Percentiles rank a stretch among this genome's conserved stretches.
phyloP scores from a whole-genome alignment of 1,140 invertebrate species.

The Diabrotica undecimpunctata region DNA sequence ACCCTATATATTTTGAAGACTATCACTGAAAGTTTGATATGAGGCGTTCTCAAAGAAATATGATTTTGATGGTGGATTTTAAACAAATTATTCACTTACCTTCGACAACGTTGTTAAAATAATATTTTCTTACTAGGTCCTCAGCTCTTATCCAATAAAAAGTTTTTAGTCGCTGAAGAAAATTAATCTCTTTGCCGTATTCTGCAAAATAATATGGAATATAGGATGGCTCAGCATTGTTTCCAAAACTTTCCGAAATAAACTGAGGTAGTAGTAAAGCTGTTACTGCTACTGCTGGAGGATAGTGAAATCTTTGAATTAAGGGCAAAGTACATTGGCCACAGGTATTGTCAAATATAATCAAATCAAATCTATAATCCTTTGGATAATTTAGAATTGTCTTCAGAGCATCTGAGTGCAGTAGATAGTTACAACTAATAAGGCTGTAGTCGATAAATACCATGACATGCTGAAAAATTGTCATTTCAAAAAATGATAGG shows the following conservation, averaged over 20 bases:
- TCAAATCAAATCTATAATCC: constrained; percentile 16
- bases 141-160: constrained; percentile 17
- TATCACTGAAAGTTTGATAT: no score
- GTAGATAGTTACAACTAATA: background rate
- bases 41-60: no score
- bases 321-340: background rate
- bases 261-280: constrained; percentile 8
- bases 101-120: background rate
- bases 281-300: constrained; percentile 5
- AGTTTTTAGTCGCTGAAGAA: constrained; percentile 47
- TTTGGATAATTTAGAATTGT: constrained; percentile 5
- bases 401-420: constrained; percentile 1
- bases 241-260: constrained; percentile 12
- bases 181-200: constrained; percentile 53
- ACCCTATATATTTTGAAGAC: no score
- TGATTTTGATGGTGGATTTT: no score
- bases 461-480: background rate
- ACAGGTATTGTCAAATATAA: constrained; percentile 4
- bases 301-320: constrained; percentile 6
- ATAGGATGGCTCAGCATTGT: constrained; percentile 50
- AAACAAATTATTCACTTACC: background rate
- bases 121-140: constrained; percentile 13
- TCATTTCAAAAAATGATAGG: no score
- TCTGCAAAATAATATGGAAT: constrained; percentile 33
- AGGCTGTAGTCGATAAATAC: constrained; percentile 16